Percentiles rank a stretch among this genome's conserved stretches.
phyloP scores from a whole-genome alignment of 2,797 vertebrate genomes.

The Clarias pachynema region DNA sequence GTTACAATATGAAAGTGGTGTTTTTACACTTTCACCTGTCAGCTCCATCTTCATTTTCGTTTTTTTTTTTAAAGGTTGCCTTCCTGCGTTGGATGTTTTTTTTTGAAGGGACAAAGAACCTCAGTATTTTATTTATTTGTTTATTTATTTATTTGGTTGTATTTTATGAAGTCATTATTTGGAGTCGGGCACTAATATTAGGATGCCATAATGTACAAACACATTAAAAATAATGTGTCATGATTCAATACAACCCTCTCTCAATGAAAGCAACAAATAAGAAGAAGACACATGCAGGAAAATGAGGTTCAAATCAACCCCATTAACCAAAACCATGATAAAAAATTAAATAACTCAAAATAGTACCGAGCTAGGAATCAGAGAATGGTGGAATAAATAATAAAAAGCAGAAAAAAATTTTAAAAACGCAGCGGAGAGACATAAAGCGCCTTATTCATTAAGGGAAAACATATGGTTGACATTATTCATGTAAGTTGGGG shows the following conservation, averaged over 20 bases:
- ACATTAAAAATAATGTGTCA: not conserved
- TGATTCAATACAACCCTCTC: not conserved
- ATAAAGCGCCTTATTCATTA: not conserved
- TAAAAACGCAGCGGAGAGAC: not conserved
- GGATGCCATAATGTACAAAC: not conserved
- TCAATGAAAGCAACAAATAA: conserved; percentile 9
- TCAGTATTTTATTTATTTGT: not conserved
- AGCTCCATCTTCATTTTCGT: not conserved
- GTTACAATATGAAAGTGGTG: conserved; percentile 30
- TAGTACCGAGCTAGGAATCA: not conserved
- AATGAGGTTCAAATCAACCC: not conserved
- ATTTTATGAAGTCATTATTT: not conserved
- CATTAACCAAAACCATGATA: not conserved
- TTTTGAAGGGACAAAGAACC: not conserved
- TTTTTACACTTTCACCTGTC: conserved; percentile 26
- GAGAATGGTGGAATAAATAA: not conserved
- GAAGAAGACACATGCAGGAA: not conserved
- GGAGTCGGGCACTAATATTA: not conserved
- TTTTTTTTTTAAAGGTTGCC: not conserved
- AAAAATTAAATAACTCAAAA: not conserved
- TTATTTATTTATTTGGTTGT: not conserved
- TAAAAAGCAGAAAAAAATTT: too few species aligned
- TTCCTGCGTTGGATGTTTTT: not conserved
- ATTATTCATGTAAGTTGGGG: not conserved
- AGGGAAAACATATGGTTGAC: not conserved